Percentiles rank a stretch among this genome's conserved stretches.
Conservation (phyloP, 2,888 invertebrate genomes). For the Apodemia zela region DNA sequence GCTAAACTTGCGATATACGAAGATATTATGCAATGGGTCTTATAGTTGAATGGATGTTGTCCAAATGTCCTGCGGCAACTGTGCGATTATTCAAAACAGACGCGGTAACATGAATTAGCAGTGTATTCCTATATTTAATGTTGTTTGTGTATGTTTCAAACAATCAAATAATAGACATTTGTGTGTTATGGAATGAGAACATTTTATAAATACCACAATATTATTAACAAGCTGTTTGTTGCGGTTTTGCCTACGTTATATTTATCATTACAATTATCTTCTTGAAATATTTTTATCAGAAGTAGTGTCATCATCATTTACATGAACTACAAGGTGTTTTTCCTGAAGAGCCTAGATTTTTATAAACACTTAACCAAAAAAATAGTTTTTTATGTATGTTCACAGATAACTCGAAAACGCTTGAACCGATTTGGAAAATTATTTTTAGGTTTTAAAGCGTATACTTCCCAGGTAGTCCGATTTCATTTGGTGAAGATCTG, state of each 20-base stretch:
- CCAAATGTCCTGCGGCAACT: constrained; percentile 50
- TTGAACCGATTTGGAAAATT: too few species aligned
- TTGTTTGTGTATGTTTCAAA: neutral
- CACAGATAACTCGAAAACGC: too few species aligned
- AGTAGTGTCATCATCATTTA: too few species aligned
- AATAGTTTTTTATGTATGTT: too few species aligned
- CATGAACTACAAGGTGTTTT: too few species aligned
- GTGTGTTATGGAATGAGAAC: neutral
- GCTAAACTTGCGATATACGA: constrained; percentile 17
- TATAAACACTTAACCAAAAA: too few species aligned
- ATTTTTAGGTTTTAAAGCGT: too few species aligned
- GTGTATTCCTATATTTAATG: constrained; percentile 21
- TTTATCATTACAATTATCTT: neutral
- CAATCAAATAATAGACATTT: neutral
- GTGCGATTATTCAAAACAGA: constrained; percentile 55
- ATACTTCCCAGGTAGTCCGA: too few species aligned
- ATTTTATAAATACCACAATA: neutral
- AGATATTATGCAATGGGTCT: constrained; percentile 44
- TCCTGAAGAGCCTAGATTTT: too few species aligned
- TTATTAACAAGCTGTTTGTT: neutral
- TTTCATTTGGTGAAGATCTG: too few species aligned
- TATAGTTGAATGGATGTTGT: constrained; percentile 54
- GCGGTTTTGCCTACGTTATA: neutral
- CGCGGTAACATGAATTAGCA: constrained; percentile 42
- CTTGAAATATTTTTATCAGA: too few species aligned